phyloP scores from a whole-genome alignment of 2,888 invertebrate genomes.

The Tanypteryx hageni region DNA sequence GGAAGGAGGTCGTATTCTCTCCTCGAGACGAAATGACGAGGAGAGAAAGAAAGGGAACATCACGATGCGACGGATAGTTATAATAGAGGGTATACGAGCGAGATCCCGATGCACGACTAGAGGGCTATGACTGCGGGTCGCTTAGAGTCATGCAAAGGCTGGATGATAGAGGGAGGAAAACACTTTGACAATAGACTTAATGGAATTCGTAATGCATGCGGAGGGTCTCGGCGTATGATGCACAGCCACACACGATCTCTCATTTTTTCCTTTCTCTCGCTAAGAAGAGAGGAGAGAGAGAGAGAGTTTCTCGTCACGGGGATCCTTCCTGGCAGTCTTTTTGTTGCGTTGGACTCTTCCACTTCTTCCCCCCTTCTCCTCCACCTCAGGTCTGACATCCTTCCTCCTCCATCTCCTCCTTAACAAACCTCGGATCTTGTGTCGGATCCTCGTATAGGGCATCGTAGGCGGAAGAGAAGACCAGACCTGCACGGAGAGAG shows the following conservation, averaged over 20 bases:
- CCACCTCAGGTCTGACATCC: not conserved
- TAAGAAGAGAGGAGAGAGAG: not conserved
- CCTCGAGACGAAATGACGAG: constrained; percentile 32
- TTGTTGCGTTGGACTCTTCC: constrained; percentile 14
- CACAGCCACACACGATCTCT: not conserved
- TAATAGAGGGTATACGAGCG: not conserved
- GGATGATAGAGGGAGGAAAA: constrained; percentile 12
- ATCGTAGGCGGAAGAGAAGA: constrained; percentile 8
- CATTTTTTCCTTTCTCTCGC: not conserved
- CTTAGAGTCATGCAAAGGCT: not conserved
- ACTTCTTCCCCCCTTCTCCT: constrained; percentile 14
- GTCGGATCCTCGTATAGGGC: not conserved
- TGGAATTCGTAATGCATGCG: constrained; percentile 57
- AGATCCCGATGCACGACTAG: constrained; percentile 5
- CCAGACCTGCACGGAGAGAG: not conserved
- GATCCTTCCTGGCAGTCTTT: constrained; percentile 12
- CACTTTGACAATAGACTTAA: constrained; percentile 48
- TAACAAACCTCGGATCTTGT: not conserved
- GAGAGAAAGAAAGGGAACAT: not conserved
- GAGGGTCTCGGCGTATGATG: constrained; percentile 50
- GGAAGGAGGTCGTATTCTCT: constrained; percentile 20
- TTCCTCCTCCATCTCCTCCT: not conserved
- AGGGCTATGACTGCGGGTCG: not conserved
- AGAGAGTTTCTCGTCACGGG: constrained; percentile 23
- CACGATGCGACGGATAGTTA: constrained; percentile 17